Base-by-base conservation (phyloP, 1,140 invertebrate genomes). In the Stegodyphus dumicola region DNA sequence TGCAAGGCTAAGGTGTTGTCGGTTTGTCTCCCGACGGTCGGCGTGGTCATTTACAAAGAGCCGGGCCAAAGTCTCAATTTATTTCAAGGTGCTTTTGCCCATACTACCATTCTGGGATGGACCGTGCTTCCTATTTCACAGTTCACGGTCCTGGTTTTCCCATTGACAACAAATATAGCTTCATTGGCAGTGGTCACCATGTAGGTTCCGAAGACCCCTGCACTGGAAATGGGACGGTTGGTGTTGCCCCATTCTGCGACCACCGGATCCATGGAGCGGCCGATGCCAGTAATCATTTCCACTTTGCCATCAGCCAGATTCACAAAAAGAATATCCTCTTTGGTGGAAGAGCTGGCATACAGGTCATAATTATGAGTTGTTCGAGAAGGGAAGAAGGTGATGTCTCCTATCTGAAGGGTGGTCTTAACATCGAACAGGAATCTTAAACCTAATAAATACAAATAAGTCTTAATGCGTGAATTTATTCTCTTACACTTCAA, bases 391-490 rank as follows among this genome's bases (percentile, higher is more conserved):
- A 95, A 95, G 89, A 96, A 96, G 9, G 94, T 93, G 60, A 95
- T 92, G 88, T 95, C 94, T 86, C 94, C 95, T 83, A 96, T 93
- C 88, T 94, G 94, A 48, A 95, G 90, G 6, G 94, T 94, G 7
- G 95, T 95, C 90, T 94, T 95, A 18, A 95, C 94, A 89, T 95
- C 95, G 90, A 95, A 95, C 10, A 92, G 90, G 89, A 95, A 95
- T 87, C 93, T 92, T 52, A 95, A 88, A 71, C 94, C 94, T 81
- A 33, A 33, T 33, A 33, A 33, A 33, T 33, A 33, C 33, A 33
- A 33, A 33, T 33, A 33, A 33, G 33, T 33, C 33, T 33, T 33
- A 33, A 33, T 33, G 33, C 33, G 33, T 33, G 33, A 33, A 33
- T 33, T 33, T 33, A 33, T 33, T 33, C 33, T n/a, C n/a, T n/a